Percentiles rank a stretch among this genome's conserved stretches.
These are phyloP conservation scores for Osmoderma eremita DNA, from an alignment of 2,888 invertebrate species.

Conservation along the genomic window DNA sequence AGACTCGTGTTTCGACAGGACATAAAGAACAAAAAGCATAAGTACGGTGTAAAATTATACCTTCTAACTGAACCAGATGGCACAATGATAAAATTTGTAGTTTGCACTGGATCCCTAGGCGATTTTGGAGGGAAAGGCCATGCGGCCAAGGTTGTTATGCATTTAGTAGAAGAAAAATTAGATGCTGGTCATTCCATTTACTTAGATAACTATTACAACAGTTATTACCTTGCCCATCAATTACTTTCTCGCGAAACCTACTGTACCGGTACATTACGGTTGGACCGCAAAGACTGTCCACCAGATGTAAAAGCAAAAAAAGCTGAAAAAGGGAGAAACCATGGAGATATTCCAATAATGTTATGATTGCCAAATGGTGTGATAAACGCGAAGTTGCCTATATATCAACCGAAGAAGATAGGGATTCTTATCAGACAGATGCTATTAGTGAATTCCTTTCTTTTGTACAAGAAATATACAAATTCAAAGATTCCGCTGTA, in stretches of 20 bases:
- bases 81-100: slow-evolving; percentile 51
- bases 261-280: no score
- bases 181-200: no score
- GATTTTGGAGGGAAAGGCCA: slow-evolving; percentile 13
- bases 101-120: slow-evolving; percentile 51
- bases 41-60: slow-evolving; percentile 48
- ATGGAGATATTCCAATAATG: background rate
- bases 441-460: background rate
- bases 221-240: no score
- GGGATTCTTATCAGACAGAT: background rate
- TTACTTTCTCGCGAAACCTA: no score
- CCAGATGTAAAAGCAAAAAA: no score
- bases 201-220: no score
- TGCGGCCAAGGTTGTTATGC: no score
- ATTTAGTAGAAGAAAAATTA: no score
- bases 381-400: background rate
- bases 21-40: slow-evolving; percentile 38
- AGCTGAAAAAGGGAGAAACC: no score
- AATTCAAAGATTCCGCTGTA: no score
- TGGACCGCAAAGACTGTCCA: no score
- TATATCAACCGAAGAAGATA: background rate
- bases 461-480: background rate
- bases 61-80: slow-evolving; percentile 49
- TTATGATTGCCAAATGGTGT: background rate
- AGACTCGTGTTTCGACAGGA: slow-evolving; percentile 35